A percentile compares a stretch with the other conserved stretches of the same genome.
Evolutionary conservation across 1,140 invertebrate species (phyloP).

Genomic region (Monomorium pharaonis): DNA sequence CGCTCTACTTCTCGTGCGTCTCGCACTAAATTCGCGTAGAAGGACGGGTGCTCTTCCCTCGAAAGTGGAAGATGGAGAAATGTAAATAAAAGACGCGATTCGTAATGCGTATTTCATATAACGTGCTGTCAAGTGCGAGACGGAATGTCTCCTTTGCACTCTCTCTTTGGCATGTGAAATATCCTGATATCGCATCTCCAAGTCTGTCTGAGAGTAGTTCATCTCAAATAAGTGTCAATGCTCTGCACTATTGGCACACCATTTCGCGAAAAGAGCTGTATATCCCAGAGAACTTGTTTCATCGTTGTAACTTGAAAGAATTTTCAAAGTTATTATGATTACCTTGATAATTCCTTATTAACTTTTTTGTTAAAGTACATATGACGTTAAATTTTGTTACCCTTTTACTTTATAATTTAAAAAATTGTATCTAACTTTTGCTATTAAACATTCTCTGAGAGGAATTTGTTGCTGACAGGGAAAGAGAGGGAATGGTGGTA

Average conservation of each 20-base stretch:
- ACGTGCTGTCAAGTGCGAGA: background rate
- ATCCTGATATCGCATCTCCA: slow-evolving; percentile 4
- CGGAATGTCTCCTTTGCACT: slow-evolving; percentile 14
- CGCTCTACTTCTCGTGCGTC: background rate
- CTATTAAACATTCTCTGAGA: background rate
- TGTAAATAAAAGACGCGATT: slow-evolving; percentile 39
- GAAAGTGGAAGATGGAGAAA: background rate
- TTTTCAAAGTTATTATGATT: slow-evolving; percentile 27
- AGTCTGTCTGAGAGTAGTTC: background rate
- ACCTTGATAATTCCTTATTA: slow-evolving; percentile 18
- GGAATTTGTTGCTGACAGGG: background rate
- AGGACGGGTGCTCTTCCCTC: background rate
- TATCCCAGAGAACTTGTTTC: background rate
- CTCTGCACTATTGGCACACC: slow-evolving; percentile 13
- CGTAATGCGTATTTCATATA: slow-evolving; percentile 34
- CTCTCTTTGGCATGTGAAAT: slow-evolving; percentile 17
- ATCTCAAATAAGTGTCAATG: slow-evolving; percentile 5
- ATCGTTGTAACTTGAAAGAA: background rate
- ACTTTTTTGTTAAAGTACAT: background rate
- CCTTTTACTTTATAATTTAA: background rate
- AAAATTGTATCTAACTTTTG: slow-evolving; percentile 13
- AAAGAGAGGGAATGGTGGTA: background rate
- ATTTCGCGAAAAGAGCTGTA: background rate
- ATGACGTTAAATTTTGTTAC: slow-evolving; percentile 21
- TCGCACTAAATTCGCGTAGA: slow-evolving; percentile 11